These are phyloP conservation scores for Lichenostomus cassidix DNA, from an alignment of 2,113 vertebrate genomes.

Conservation along the genomic window DNA sequence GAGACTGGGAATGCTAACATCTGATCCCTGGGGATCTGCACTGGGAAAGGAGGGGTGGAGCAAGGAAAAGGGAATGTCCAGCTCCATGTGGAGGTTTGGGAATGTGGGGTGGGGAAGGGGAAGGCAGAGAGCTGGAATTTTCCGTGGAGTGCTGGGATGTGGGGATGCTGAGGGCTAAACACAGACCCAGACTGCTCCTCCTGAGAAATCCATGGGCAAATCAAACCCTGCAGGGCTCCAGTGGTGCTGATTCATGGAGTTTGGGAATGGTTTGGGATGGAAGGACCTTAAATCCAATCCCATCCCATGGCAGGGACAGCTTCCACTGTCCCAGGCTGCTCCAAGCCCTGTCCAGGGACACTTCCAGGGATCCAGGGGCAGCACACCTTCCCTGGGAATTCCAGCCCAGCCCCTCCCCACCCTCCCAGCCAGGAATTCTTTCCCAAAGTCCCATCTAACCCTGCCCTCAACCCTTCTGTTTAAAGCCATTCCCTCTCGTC, in stretches of 20 bases:
- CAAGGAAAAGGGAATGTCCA: neutral
- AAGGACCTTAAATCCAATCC: too few relatives aligned
- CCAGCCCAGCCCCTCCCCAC: neutral
- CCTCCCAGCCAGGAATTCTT: neutral
- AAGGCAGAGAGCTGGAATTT: neutral
- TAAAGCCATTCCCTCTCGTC: neutral
- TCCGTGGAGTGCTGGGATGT: neutral
- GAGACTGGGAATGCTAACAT: neutral
- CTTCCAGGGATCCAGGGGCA: neutral
- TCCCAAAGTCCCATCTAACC: neutral
- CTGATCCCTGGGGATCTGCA: neutral
- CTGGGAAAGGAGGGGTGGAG: neutral
- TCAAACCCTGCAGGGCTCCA: neutral
- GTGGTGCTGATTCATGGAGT: neutral
- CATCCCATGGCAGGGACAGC: neutral
- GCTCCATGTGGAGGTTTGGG: neutral
- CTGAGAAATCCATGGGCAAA: rapidly evolving
- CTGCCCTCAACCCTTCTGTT: neutral
- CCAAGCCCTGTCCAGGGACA: neutral
- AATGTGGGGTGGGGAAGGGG: neutral
- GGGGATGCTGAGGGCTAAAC: neutral
- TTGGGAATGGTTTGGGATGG: neutral
- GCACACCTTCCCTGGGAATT: neutral
- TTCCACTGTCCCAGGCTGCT: rapidly evolving
- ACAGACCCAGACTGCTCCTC: neutral